Conservation (phyloP, 2,888 invertebrate genomes). For the Xanthia icteritia region DNA sequence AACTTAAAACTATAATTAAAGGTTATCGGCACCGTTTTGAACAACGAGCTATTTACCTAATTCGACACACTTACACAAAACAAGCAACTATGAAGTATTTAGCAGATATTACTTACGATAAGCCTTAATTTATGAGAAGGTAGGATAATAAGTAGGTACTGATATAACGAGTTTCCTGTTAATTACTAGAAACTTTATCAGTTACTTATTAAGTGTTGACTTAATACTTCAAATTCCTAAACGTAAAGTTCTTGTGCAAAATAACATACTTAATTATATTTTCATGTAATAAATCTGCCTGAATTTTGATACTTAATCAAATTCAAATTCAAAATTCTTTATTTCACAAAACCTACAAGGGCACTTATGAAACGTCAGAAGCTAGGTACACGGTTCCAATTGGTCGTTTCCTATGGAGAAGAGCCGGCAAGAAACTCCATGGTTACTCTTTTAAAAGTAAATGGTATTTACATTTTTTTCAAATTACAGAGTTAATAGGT, state of each 20-base stretch:
- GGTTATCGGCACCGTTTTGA: slow-evolving; percentile 32
- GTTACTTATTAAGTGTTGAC: slow-evolving; percentile 24
- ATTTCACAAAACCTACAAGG: no score
- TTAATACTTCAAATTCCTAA: slow-evolving; percentile 4
- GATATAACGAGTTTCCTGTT: slow-evolving; percentile 40
- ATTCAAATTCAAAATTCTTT: no score
- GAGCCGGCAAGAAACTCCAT: no score
- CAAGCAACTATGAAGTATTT: slow-evolving; percentile 40
- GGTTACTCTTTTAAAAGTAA: no score
- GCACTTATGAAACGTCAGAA: no score
- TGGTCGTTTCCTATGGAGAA: no score
- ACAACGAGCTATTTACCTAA: slow-evolving; percentile 46
- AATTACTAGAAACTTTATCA: slow-evolving; percentile 33
- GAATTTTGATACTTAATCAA: neutral
- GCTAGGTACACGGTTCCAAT: no score
- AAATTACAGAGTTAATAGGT: no score
- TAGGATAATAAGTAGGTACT: slow-evolving; percentile 35
- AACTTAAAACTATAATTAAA: slow-evolving; percentile 35
- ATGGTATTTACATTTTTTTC: no score
- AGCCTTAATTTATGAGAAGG: slow-evolving; percentile 53
- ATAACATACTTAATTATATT: neutral
- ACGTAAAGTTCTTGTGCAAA: neutral
- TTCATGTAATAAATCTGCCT: neutral
- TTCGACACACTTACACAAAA: slow-evolving; percentile 57
- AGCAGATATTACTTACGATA: slow-evolving; percentile 51